These are phyloP conservation scores for Ochropleura plecta DNA, from an alignment of 2,888 invertebrate species.

Conservation along the genomic window DNA sequence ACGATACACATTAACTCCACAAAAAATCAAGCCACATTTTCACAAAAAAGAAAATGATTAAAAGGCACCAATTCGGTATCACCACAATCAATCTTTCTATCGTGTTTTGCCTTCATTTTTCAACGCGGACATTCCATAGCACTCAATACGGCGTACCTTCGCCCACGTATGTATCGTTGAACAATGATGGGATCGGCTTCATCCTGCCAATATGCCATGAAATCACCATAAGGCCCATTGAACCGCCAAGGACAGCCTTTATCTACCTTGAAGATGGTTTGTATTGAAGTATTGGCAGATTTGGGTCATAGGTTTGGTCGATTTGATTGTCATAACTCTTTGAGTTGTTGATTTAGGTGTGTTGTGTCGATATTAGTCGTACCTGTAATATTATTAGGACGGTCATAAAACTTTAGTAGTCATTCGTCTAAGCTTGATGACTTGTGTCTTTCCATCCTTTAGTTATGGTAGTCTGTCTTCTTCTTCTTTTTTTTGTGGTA, in stretches of 20 bases:
- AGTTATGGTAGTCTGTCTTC: not conserved
- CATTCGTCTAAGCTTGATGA: not conserved
- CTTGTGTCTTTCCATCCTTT: not conserved
- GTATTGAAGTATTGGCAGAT: conserved; percentile 52
- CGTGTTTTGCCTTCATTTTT: conserved; percentile 68
- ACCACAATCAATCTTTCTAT: conserved; percentile 65
- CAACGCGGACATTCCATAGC: conserved; percentile 58
- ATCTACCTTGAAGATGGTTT: conserved; percentile 59
- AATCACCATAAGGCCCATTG: conserved; percentile 73
- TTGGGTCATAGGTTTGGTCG: conserved; percentile 51
- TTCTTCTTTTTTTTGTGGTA: too few relatives aligned
- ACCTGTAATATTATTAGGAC: not conserved
- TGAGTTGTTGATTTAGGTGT: conserved; percentile 33
- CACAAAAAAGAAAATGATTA: conserved; percentile 65
- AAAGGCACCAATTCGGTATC: conserved; percentile 61
- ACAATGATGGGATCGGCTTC: conserved; percentile 80
- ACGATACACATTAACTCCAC: conserved; percentile 54
- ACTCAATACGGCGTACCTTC: conserved; percentile 56
- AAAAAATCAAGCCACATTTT: conserved; percentile 50
- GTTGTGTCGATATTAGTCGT: conserved; percentile 8
- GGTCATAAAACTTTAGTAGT: not conserved
- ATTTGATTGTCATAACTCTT: conserved; percentile 52
- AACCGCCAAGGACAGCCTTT: conserved; percentile 68
- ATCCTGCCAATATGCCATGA: conserved; percentile 73
- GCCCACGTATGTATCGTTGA: conserved; percentile 59